Evolutionary conservation across 2,113 vertebrate species (phyloP), one percentile per base, ranked within the genome.

Genomic region (Stigmatopora argus): DNA sequence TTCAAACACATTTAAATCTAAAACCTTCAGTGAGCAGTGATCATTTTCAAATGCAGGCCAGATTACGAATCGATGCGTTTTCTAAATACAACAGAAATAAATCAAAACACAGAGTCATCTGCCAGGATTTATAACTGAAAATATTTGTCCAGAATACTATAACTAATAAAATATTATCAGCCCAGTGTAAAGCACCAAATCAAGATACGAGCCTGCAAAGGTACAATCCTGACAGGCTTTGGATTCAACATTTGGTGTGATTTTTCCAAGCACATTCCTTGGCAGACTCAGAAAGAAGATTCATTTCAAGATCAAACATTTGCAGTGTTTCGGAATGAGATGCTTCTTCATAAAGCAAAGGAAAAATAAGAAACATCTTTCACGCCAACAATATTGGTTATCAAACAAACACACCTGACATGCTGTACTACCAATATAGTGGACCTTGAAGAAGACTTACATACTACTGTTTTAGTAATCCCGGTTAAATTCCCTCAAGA

Each of bases 21-120:
- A 71, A 76, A 18, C 62, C 35, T 70, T 59, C 65, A 56, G 51
- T 71, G 26, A 7, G 68, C 73, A 80, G 80, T 73, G 69, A 67
- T 55, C n/a, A 58, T 64, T 72, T 81, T 64, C 55, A 46, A 51
- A 81, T 83, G 73, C 73, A 80, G 68, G 74, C 76, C 68, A 62
- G 19, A 73, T 80, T 74, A 75, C 62, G 69, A 44, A 64, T 64
- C 23, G 62, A 13, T 68, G 73, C 81, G 66, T 73, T 83, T 78
- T 72, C 34, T 71, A 74, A 79, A 79, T 56, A 67, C n/a, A 17
- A 65, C 76, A 77, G 76, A 67, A 62, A 81, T 63, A 63, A 48
- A 47, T 63, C 61, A 47, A 13, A 21, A 21, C 14, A 13, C 34
- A 14, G 3, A 62, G 47, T 53, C 13, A 47, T 59, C 48, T 53